Percentiles rank a stretch among this genome's conserved stretches.
These are phyloP conservation scores for Manis crassicaudata DNA, from an alignment of 2,797 vertebrate genomes.

Conservation along the genomic window DNA sequence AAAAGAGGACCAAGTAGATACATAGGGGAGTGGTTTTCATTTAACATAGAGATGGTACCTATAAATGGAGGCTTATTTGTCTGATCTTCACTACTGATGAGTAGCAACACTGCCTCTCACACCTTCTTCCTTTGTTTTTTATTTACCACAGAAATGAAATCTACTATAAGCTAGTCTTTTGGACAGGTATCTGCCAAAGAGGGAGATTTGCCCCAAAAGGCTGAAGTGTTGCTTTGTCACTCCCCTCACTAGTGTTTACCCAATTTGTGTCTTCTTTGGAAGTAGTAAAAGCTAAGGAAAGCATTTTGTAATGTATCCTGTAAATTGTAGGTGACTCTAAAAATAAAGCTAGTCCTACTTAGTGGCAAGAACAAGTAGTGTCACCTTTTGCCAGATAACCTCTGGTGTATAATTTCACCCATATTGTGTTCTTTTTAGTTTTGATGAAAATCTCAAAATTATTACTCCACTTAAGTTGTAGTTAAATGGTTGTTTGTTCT, in stretches of 20 bases:
- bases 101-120: neutral
- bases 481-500: neutral
- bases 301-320: neutral
- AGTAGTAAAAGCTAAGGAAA: neutral
- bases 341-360: neutral
- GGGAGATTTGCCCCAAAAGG: neutral
- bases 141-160: neutral
- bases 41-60: neutral
- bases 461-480: neutral
- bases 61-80: neutral
- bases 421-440: neutral
- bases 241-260: neutral
- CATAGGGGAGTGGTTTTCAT: neutral
- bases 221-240: neutral
- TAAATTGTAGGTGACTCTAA: neutral
- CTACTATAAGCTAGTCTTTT: neutral
- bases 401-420: constrained; percentile 6
- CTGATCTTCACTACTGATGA: neutral
- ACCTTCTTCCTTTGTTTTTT: neutral
- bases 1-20: neutral
- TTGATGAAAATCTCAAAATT: constrained; percentile 37
- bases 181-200: neutral
- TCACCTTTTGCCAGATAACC: neutral
- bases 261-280: neutral
- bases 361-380: neutral